Evolutionary conservation across 1,140 invertebrate genomes (phyloP), one percentile per base, ranked within the genome.

Genomic region (Alviniconcha marisindica): DNA sequence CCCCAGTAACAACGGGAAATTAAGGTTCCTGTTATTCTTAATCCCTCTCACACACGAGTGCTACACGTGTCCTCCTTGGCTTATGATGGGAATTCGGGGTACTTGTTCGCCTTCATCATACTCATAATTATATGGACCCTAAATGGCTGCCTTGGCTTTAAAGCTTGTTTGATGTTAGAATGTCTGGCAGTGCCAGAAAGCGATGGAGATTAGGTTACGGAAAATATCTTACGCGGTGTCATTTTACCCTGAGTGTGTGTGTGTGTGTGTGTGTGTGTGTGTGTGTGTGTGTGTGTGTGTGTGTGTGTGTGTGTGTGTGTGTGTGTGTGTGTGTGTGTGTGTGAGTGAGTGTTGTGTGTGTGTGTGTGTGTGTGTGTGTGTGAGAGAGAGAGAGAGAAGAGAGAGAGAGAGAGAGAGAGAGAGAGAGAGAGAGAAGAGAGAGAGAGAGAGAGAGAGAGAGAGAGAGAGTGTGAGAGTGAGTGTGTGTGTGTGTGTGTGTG

Each of bases 341-440:
- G 63, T 33, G 63, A 14, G 28, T 33, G 28, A 33, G 0, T 66
- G 63, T 66, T 66, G 28, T 66, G 4, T 33, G 63, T 66, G 63
- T 66, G 63, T 66, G 63, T 66, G 63, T 66, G 63, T 66, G 63
- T 33, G 63, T 66, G 63, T 33, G 63, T 66, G 63, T 33, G 63
- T 66, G 63, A 2, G 63, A 33, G 63, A 2, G 63, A 33, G 56
- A 24, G 56, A 24, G 56, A 24, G 56, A 24, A n/a, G 56, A 24
- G 56, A 24, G 21, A 24, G 7, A 24, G 18, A 4, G 7, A 4
- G 7, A 15, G 56, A 4, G 21, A 15, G 56, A 4, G 56, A 4
- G 7, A 4, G 56, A 24, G 7, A 24, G 4, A 4, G 21, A 4
- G 56, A 15, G 56, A 24, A n/a, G 7, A 4, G 21, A 4, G 4